Conservation (phyloP, 2,797 vertebrate species). For the Cetoscarus ocellatus region DNA sequence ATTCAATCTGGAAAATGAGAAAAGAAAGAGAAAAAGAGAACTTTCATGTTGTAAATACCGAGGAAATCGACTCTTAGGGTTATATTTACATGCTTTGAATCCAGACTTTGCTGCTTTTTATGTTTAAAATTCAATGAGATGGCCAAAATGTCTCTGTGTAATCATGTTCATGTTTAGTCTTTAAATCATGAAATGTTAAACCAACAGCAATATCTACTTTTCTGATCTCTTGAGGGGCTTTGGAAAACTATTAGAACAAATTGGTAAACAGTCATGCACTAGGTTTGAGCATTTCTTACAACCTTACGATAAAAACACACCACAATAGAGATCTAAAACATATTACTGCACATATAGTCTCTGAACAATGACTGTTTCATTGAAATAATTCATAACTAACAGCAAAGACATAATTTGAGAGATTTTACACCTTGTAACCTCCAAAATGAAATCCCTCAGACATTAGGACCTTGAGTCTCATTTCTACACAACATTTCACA, state of each 20-base stretch:
- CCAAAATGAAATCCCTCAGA: no score
- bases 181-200: not conserved
- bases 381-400: no score
- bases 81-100: constrained; percentile 30
- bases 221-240: constrained; percentile 21
- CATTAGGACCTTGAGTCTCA: no score
- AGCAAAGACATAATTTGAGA: no score
- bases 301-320: no score
- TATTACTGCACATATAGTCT: no score
- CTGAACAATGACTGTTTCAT: no score
- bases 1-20: constrained; percentile 66
- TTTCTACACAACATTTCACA: no score
- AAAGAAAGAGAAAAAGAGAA: constrained; percentile 57
- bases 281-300: no score
- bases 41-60: constrained; percentile 52
- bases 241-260: not conserved
- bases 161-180: constrained; percentile 2
- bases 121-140: constrained; percentile 20
- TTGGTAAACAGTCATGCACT: not conserved
- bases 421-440: no score
- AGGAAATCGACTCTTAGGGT: constrained; percentile 34
- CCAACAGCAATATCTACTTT: constrained; percentile 11
- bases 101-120: constrained; percentile 18
- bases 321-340: no score
- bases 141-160: constrained; percentile 11